phyloP scores from a whole-genome alignment of 2,888 invertebrate genomes.

The Masnerella sp. region DNA sequence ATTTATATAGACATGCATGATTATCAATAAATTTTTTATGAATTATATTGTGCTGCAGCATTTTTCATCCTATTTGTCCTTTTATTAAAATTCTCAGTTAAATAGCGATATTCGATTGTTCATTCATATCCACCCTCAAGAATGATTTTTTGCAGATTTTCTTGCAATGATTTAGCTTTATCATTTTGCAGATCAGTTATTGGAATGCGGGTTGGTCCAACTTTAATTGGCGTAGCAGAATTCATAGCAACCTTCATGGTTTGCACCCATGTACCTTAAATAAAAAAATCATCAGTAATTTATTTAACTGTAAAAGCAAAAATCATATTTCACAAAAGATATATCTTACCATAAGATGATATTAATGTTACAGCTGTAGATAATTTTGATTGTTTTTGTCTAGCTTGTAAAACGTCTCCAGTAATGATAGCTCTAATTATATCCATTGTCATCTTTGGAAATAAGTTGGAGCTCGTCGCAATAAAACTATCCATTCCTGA shows the following conservation, averaged over 20 bases:
- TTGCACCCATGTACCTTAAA: slow-evolving; percentile 83
- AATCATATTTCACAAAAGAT: not conserved
- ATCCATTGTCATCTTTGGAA: slow-evolving; percentile 80
- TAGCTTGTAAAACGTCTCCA: slow-evolving; percentile 79
- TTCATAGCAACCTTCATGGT: slow-evolving; percentile 86
- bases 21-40: too few relatives aligned
- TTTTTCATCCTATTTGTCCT: not conserved
- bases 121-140: slow-evolving; percentile 41
- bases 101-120: not conserved
- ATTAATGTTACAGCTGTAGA: slow-evolving; percentile 72
- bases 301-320: slow-evolving; percentile 12
- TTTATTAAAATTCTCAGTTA: not conserved
- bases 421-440: slow-evolving; percentile 80
- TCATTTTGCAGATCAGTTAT: slow-evolving; percentile 78
- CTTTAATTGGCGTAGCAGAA: slow-evolving; percentile 80
- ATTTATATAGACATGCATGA: too few relatives aligned
- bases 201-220: slow-evolving; percentile 82
- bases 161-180: slow-evolving; percentile 73
- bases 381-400: slow-evolving; percentile 79
- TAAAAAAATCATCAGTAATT: not conserved
- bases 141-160: slow-evolving; percentile 65
- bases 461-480: slow-evolving; percentile 84
- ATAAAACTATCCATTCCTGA: slow-evolving; percentile 86
- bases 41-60: not conserved
- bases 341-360: slow-evolving; percentile 74